Percentiles rank a stretch among this genome's conserved stretches.
phyloP scores from a whole-genome alignment of 1,140 invertebrate species.

The Drosophila triauraria region DNA sequence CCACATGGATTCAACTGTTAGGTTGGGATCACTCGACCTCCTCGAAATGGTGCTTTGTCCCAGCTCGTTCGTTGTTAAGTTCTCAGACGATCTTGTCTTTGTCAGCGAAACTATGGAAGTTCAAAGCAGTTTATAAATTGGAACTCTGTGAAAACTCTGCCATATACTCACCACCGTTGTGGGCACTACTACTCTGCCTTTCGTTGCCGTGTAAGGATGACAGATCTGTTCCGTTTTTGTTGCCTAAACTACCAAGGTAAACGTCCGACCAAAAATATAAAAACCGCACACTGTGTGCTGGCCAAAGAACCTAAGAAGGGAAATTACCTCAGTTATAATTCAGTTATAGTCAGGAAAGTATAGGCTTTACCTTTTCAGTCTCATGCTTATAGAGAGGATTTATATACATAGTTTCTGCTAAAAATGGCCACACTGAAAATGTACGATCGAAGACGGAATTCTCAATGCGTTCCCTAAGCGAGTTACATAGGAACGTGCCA shows the following conservation, averaged over 20 bases:
- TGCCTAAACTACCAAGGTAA: slow-evolving; percentile 89
- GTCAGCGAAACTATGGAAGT: slow-evolving; percentile 87
- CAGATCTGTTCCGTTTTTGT: slow-evolving; percentile 78
- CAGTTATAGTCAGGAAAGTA: background rate
- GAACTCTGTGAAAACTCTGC: background rate
- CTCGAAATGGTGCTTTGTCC: slow-evolving; percentile 87
- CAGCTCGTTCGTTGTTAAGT: slow-evolving; percentile 89
- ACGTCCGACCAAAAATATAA: slow-evolving; percentile 94
- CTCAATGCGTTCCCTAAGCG: slow-evolving; percentile 90
- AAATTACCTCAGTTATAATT: slow-evolving; percentile 44
- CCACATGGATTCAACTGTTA: slow-evolving; percentile 89
- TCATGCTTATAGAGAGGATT: slow-evolving; percentile 93
- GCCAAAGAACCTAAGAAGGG: slow-evolving; percentile 91
- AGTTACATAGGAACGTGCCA: slow-evolving; percentile 98
- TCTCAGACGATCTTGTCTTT: slow-evolving; percentile 93
- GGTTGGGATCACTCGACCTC: slow-evolving; percentile 92
- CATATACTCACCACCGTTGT: slow-evolving; percentile 50
- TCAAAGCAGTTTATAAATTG: background rate
- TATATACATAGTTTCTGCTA: slow-evolving; percentile 91
- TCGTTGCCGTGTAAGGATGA: slow-evolving; percentile 78
- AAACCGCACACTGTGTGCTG: slow-evolving; percentile 93
- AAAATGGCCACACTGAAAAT: slow-evolving; percentile 95
- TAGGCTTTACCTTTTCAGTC: slow-evolving; percentile 84
- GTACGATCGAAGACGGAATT: slow-evolving; percentile 90
- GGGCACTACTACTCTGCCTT: slow-evolving; percentile 77